A percentile compares a stretch with the other conserved stretches of the same genome.
Evolutionary conservation across 2,888 invertebrate genomes (phyloP).

Genomic region (Glaucopsyche alexis): DNA sequence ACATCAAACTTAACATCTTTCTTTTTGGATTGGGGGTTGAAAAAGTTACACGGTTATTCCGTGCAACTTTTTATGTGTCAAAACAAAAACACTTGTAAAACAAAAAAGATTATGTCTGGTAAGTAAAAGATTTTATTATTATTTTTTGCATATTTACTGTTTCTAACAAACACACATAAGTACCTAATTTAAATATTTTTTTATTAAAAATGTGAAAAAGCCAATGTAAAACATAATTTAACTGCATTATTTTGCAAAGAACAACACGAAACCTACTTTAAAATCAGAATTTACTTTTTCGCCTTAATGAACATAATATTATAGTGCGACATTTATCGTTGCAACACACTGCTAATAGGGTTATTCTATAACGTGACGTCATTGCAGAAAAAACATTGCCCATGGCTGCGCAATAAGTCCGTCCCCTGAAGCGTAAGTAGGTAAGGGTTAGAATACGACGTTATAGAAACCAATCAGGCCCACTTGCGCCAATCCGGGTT

Average conservation of each 20-base stretch:
- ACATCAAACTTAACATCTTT: too few relatives aligned
- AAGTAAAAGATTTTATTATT: neutral
- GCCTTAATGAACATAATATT: neutral
- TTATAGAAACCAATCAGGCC: neutral
- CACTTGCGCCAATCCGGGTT: too few relatives aligned
- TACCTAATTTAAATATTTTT: neutral
- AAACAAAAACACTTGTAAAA: neutral
- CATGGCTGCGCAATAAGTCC: neutral
- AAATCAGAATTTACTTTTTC: neutral
- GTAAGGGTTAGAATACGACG: constrained; percentile 3
- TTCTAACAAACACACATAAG: neutral
- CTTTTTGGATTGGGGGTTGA: too few relatives aligned
- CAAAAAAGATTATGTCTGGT: neutral
- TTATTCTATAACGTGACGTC: constrained; percentile 3
- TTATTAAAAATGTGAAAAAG: neutral
- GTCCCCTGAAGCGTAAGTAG: neutral
- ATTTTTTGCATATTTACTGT: neutral
- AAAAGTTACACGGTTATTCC: too few relatives aligned
- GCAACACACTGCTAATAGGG: neutral
- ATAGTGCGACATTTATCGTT: neutral
- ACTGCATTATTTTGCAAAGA: neutral
- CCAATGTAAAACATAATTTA: neutral
- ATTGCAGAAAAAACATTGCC: neutral
- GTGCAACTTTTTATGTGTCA: too few relatives aligned
- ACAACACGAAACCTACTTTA: neutral